Evolutionary conservation across 1,140 invertebrate species (phyloP).

Genomic region (Uloborus diversus): DNA sequence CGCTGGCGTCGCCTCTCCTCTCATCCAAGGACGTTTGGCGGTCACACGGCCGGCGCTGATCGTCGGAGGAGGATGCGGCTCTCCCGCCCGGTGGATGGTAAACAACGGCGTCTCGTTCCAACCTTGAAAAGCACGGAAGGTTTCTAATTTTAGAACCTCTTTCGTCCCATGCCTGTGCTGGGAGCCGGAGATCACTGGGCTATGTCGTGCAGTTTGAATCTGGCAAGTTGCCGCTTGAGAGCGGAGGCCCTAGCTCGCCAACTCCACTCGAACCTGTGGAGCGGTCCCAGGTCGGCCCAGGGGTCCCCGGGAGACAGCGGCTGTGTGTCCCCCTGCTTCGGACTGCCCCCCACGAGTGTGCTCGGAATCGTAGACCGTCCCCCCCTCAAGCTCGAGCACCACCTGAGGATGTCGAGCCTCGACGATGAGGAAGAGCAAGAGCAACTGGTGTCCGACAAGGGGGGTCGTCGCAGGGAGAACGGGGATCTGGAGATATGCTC

Average conservation of each 20-base stretch:
- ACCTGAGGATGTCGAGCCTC: conserved; percentile 30
- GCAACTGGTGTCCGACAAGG: background rate
- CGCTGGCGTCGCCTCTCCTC: background rate
- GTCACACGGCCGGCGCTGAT: conserved; percentile 20
- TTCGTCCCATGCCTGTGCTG: conserved; percentile 26
- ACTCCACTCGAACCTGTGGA: conserved; percentile 76
- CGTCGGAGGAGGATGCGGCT: no score
- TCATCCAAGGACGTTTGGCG: conserved; percentile 45
- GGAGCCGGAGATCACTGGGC: conserved; percentile 25
- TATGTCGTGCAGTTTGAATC: conserved; percentile 51
- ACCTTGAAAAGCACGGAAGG: conserved; percentile 15
- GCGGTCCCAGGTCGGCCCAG: conserved; percentile 65
- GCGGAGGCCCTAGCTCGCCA: conserved; percentile 81
- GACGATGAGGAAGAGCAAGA: conserved; percentile 44
- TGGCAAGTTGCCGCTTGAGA: conserved; percentile 75
- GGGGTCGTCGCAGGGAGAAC: background rate
- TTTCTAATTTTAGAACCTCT: conserved; percentile 24
- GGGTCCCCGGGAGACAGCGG: conserved; percentile 30
- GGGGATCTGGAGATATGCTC: conserved; percentile 3
- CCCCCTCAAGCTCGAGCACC: background rate
- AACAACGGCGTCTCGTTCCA: background rate
- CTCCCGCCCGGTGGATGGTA: background rate
- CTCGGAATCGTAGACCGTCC: background rate
- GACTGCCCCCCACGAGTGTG: background rate
- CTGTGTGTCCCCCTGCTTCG: conserved; percentile 38